Percentiles rank a stretch among this genome's conserved stretches.
These are phyloP conservation scores for Dasyprocta punctata DNA, from an alignment of 2,113 vertebrate species.

Conservation along the genomic window DNA sequence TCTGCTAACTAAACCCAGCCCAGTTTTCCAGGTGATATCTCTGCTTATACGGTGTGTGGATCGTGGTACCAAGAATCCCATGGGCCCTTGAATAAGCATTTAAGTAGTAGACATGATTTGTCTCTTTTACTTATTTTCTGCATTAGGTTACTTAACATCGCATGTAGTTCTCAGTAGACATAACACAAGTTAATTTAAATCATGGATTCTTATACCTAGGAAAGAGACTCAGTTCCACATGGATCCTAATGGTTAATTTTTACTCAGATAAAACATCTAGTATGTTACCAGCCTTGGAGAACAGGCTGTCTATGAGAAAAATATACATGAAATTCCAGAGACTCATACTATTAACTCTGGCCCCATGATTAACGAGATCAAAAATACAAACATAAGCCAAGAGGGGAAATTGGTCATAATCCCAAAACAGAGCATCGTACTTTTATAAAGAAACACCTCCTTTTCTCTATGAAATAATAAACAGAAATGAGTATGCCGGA, in stretches of 20 bases:
- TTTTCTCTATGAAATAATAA: constrained; percentile 12
- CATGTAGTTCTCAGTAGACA: neutral
- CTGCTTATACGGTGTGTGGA: neutral
- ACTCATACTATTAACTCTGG: neutral
- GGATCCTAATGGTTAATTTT: neutral
- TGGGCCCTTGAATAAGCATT: neutral
- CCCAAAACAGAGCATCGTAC: neutral
- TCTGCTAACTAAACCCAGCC: neutral
- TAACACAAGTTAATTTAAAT: neutral
- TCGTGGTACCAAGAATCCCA: neutral
- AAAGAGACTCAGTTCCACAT: neutral
- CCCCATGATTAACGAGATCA: neutral
- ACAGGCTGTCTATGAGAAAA: constrained; percentile 10
- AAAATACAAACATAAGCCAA: neutral
- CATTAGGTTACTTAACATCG: neutral
- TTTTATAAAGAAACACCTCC: constrained; percentile 27
- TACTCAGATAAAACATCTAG: neutral
- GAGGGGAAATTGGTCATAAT: neutral
- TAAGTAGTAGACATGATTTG: neutral
- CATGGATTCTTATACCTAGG: neutral
- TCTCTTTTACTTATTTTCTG: neutral
- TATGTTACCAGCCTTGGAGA: neutral
- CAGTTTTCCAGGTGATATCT: neutral
- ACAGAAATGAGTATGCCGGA: neutral
- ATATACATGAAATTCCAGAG: neutral